A percentile compares a stretch with the other conserved stretches of the same genome.
These are phyloP conservation scores for Stigmatopora argus DNA, from an alignment of 2,113 vertebrate genomes.

Conservation along the genomic window DNA sequence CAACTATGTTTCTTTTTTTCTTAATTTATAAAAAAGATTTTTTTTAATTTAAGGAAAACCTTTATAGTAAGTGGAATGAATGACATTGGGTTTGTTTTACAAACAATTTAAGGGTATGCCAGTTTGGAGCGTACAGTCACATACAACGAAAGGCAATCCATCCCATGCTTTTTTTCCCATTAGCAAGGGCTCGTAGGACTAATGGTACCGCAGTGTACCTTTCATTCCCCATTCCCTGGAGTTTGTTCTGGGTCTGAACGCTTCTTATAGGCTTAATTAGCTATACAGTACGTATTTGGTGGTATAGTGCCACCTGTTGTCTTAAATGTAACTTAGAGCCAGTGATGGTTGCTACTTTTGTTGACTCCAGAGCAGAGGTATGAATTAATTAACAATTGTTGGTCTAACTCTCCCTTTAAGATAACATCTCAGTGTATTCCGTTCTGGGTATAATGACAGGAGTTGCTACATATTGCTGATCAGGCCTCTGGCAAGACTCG, in stretches of 20 bases:
- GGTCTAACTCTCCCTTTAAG: no score
- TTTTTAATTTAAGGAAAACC: no score
- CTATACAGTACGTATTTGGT: not conserved
- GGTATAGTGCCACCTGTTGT: not conserved
- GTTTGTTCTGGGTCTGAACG: not conserved
- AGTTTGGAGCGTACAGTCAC: constrained; percentile 9
- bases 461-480: constrained; percentile 50
- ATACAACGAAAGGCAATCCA: constrained; percentile 3
- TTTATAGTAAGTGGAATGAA: constrained; percentile 15
- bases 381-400: no score
- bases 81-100: constrained; percentile 47
- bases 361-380: no score
- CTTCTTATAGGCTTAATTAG: not conserved
- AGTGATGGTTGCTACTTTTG: not conserved
- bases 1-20: not conserved
- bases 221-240: no score
- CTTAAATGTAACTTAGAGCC: not conserved
- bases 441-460: constrained; percentile 51
- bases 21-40: no score
- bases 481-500: constrained; percentile 47
- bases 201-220: no score
- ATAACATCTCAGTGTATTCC: constrained; percentile 60
- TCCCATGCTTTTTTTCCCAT: constrained; percentile 16
- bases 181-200: constrained; percentile 8
- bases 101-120: constrained; percentile 65